Evolutionary conservation across 2,888 invertebrate species (phyloP), one percentile per base, ranked within the genome.

Genomic region (Eupithecia vulgata): DNA sequence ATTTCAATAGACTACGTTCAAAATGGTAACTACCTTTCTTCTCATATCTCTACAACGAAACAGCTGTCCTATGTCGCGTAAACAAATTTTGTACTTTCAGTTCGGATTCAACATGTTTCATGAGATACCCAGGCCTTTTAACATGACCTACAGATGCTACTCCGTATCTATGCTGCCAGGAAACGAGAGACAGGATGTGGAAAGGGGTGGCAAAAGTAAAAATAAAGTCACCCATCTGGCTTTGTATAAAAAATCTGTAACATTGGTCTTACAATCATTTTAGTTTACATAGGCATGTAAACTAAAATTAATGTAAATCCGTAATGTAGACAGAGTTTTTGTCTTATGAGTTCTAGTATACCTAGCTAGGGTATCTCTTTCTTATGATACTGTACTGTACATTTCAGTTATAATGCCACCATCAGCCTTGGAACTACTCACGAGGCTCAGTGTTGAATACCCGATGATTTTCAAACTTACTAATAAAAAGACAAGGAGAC

Each of bases 391-490:
- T 21, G 21, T 64, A n/a, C n/a, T 12, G 37, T 65, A 13, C 12
- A 65, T 96, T 96, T 69, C 92, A 98, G 99, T 99, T 84, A 99
- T 99, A 62, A 99, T 99, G 98, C 99, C 99, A 12, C 99, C 99
- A 0, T 99, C 99, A 61, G 99, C 99, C 0, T 90, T 99, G 81
- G 99, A 99, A 86, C 97, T 97, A 79, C 95, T 99, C 10, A 99
- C 98, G 5, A 95, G 99, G 75, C 94, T 99, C 34, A 99, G 99
- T 90, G 98, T 99, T 77, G 98, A 97, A 85, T 99, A 99, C 87
- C 99, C 99, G 0, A 99, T 99, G 99, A 95, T 99, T 74, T 99
- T 99, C 89, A 99, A 99, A 89, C 93, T 99, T 48, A 97, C 96
- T 37, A 99, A 99, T 88, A 97, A 96, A 81, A 97, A 97, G 84